phyloP scores from a whole-genome alignment of 2,113 vertebrate genomes.

The Gulo gulo region DNA sequence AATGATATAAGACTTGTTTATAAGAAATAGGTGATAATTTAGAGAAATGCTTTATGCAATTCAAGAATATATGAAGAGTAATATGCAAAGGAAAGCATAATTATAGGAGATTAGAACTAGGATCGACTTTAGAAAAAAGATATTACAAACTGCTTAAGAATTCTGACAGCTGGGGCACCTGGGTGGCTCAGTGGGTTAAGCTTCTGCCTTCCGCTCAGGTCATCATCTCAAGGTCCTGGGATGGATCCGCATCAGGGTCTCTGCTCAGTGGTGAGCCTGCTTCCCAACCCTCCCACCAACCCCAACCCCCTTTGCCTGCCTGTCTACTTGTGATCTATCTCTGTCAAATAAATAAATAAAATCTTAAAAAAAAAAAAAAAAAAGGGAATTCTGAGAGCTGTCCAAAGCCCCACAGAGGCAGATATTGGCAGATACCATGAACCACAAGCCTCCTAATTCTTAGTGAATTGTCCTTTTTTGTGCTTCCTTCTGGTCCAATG shows the following conservation, averaged over 20 bases:
- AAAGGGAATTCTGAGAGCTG: neutral
- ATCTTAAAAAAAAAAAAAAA: no score
- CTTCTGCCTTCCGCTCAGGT: no score
- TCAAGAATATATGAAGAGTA: neutral
- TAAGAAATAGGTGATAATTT: neutral
- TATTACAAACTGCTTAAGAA: neutral
- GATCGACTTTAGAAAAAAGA: neutral
- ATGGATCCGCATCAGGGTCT: no score
- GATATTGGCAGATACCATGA: neutral
- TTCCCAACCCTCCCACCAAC: no score
- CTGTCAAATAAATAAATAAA: no score
- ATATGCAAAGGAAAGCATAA: neutral
- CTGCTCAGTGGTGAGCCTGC: no score
- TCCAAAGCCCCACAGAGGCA: neutral
- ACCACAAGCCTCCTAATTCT: neutral
- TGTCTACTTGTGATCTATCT: no score
- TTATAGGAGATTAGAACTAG: neutral
- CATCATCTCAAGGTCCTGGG: no score
- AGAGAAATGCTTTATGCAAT: neutral
- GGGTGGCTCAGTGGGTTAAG: no score
- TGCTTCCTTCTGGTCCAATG: rapidly evolving
- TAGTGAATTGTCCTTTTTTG: neutral
- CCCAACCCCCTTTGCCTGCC: no score
- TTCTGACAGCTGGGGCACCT: neutral
- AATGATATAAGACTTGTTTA: neutral